These are phyloP conservation scores for Sciurus niger DNA, from an alignment of 2,113 vertebrate genomes.

Conservation along the genomic window DNA sequence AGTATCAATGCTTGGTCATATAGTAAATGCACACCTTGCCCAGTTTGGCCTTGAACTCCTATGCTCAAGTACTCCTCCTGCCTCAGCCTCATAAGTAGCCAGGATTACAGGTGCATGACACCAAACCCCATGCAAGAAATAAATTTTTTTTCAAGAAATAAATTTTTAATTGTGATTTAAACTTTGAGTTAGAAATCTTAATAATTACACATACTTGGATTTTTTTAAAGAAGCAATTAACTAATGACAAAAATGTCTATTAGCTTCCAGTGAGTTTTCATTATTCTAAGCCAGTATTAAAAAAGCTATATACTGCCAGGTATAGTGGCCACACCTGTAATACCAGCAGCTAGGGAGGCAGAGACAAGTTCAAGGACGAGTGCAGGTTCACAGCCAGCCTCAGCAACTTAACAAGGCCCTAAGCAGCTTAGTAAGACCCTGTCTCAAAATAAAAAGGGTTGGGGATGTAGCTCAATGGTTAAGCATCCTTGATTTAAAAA, in stretches of 20 bases:
- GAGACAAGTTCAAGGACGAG: too few species aligned
- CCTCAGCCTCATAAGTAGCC: not conserved
- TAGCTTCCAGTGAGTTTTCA: not conserved
- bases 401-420: too few species aligned
- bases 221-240: not conserved
- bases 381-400: too few species aligned
- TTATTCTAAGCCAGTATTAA: not conserved
- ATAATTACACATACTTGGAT: not conserved
- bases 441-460: too few species aligned
- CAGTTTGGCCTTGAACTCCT: not conserved
- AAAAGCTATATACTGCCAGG: not conserved
- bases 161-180: conserved; percentile 43
- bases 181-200: conserved; percentile 40
- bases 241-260: conserved; percentile 24
- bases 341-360: too few species aligned
- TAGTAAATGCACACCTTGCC: not conserved
- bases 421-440: too few species aligned
- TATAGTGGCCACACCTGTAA: too few species aligned
- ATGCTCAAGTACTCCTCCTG: not conserved
- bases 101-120: not conserved
- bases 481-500: too few species aligned
- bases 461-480: too few species aligned
- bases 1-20: not conserved
- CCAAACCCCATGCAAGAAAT: not conserved
- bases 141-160: not conserved